Evolutionary conservation across 2,113 vertebrate species (phyloP).

Genomic region (Porphyrio hochstetteri): DNA sequence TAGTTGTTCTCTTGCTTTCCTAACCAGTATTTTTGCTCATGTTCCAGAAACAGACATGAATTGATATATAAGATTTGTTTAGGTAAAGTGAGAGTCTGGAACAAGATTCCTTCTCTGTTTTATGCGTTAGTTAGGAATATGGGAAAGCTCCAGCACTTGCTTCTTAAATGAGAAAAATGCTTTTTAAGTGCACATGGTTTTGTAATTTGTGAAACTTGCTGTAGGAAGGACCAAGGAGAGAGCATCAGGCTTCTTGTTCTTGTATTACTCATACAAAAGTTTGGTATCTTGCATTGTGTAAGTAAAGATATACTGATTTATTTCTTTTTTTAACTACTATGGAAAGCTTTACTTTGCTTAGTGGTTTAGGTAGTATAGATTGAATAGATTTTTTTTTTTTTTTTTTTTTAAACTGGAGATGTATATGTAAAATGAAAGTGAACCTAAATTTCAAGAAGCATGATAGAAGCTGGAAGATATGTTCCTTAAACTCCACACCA

Average conservation of each 20-base stretch:
- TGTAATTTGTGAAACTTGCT: neutral
- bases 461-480: neutral
- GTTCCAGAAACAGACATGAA: neutral
- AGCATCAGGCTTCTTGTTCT: neutral
- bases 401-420: neutral
- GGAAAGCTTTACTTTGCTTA: neutral
- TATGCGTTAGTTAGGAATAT: neutral
- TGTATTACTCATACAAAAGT: neutral
- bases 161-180: neutral
- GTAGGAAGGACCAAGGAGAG: neutral
- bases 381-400: neutral
- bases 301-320: neutral
- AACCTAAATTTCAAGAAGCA: neutral
- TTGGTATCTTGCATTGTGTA: neutral
- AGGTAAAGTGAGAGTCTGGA: neutral
- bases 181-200: neutral
- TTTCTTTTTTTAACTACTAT: neutral
- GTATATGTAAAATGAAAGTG: neutral
- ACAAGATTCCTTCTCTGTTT: neutral
- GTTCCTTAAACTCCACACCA: neutral
- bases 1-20: neutral
- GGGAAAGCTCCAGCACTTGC: neutral
- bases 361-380: fast-evolving
- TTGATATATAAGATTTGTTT: neutral
- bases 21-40: neutral